These are phyloP conservation scores for Vipera latastei DNA, from an alignment of 2,797 vertebrate genomes.

Conservation along the genomic window DNA sequence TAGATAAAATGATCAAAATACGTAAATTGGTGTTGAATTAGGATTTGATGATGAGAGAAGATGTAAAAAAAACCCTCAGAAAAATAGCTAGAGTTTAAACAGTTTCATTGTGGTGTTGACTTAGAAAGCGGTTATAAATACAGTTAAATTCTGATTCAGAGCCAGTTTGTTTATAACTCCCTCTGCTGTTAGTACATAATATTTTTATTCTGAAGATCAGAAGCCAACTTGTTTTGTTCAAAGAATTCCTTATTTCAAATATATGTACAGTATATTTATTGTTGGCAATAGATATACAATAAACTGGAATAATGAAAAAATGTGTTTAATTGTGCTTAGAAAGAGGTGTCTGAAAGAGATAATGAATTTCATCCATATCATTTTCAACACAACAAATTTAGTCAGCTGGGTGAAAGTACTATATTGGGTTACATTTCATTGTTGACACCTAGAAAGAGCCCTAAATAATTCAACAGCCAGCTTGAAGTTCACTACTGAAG, in stretches of 20 bases:
- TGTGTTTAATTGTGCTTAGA: neutral
- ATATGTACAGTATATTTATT: constrained; percentile 6
- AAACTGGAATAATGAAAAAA: neutral
- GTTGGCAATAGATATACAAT: neutral
- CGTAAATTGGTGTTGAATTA: constrained; percentile 48
- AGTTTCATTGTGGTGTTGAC: constrained; percentile 51
- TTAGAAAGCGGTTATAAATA: constrained; percentile 60
- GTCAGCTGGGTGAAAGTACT: constrained; percentile 10
- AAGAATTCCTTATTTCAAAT: neutral
- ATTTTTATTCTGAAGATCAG: constrained; percentile 51
- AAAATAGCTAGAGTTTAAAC: constrained; percentile 42
- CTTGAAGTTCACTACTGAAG: neutral
- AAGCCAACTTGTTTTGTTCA: constrained; percentile 26
- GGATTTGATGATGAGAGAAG: constrained; percentile 49
- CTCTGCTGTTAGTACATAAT: constrained; percentile 61
- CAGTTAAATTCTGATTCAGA: constrained; percentile 61
- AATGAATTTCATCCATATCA: constrained; percentile 11
- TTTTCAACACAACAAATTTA: neutral
- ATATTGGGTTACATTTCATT: constrained; percentile 2
- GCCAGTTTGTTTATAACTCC: constrained; percentile 54
- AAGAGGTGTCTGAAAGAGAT: neutral
- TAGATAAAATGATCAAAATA: constrained; percentile 47
- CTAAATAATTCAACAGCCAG: constrained; percentile 2
- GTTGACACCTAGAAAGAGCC: constrained; percentile 2
- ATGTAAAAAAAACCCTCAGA: constrained; percentile 30